Base-by-base conservation (phyloP, 2,888 invertebrate genomes). In the Cryptus armator region DNA sequence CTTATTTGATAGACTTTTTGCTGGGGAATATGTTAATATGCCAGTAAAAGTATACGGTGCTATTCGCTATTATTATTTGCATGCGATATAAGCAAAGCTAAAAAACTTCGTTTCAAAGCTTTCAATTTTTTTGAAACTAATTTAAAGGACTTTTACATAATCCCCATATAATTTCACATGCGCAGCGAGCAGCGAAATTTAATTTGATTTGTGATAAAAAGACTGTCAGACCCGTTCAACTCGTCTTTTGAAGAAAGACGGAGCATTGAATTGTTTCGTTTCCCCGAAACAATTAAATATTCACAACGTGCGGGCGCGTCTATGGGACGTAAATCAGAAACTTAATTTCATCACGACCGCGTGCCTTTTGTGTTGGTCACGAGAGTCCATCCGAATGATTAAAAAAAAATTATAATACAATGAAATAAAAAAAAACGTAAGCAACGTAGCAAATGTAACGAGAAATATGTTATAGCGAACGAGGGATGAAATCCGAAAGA, bases 241-340 rank as follows among this genome's bases (percentile, higher is more conserved):
- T 48, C 12, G 46, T 48, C 3, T 48, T 48, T 48, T 9, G 37
- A 37, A 37, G 7, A 37, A 37, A 37, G 37, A 7, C 6, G 37
- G 56, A 56, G 16, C 56, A 3, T 19, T 7, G 19, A 56, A 16
- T 19, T 56, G 24, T 14, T 64, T n/a, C 19, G 16, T 46, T 64
- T 64, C 37, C 51, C 9, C 32, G 44, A 43, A 71, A 71, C 62
- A 76, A 81, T 81, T 64, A 76, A 76, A 53, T 44, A 71, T 19
- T 37, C 48, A 4, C 37, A 66, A 37, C 66, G 37, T 37, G 14
- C 24, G 46, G 14, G 12, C 44, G 12, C 59, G 75, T 72, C 77
- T 74, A 66, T 43, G 37, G 80, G 37, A 88, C 89, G 89, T 91
- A 90, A 91, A 91, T 91, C 90, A 89, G 88, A 88, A 88, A 87